Evolutionary conservation across 53 echinoderm and acorn worm species (phyloP), one percentile per base, ranked within the genome.

Genomic region (Zoroaster sp.): DNA sequence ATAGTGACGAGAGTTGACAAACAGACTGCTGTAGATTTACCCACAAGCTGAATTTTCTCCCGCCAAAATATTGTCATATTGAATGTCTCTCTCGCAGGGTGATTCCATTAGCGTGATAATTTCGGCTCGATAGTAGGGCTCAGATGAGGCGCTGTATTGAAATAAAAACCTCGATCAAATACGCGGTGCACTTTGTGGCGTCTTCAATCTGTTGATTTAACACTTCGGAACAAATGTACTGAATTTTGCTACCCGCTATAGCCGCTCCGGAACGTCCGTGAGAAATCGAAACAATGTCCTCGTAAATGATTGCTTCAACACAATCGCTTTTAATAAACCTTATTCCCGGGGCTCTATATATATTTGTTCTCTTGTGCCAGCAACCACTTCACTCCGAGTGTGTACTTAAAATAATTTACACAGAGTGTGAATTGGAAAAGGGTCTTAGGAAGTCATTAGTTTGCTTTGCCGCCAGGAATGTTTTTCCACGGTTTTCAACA

Each of bases 191-290:
- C 55, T 59, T 79, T 39, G 11, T 18, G 79, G 79, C 79, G 13
- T 79, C 59, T 36, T 63, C 63, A 10, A 2, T 38, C 9, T 79
- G 63, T 79, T 79, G 63, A 59, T 55, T 39, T 35, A 79, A 63
- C 79, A 79, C 79, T 79, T 55, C 33, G 53, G 78, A 52, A 78
- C 44, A 54, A 35, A 12, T 10, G 65, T 79, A 37, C 37, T 59
- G 55, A 37, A 12, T 8, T n/a, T 39, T 55, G 63, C 79, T 37
- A 40, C 11, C n/a, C 18, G 53, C 37, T 32, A 5, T 20, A 34
- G 13, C 36, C 54, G 35, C 14, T 38, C 55, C 40, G 34, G 52
- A 18, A 53, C 52, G 65, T 20, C 12, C 20, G 25, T 18, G 20
- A 25, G 15, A n/a, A 59, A 39, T 79, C 4, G 52, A 79, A 79